Conservation (phyloP, 2,888 invertebrate genomes). For the Minunthozetes semirufus region DNA sequence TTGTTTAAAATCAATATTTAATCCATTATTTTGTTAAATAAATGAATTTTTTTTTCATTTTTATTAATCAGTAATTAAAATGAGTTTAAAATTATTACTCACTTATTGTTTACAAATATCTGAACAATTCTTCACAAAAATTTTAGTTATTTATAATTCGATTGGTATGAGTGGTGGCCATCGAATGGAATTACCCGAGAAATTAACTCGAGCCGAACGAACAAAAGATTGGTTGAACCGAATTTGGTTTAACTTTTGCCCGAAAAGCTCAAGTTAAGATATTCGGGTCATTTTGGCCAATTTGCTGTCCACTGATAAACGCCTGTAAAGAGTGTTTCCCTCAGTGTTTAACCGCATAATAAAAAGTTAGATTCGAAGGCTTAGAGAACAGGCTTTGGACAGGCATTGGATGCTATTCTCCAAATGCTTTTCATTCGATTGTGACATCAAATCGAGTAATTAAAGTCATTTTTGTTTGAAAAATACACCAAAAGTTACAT, state of each 20-base stretch:
- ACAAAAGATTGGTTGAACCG: conserved; percentile 37
- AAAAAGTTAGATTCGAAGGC: conserved; percentile 12
- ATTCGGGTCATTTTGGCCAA: conserved; percentile 18
- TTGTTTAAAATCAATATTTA: too few relatives aligned
- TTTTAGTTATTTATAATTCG: too few relatives aligned
- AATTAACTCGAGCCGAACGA: conserved; percentile 43
- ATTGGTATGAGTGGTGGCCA: too few relatives aligned
- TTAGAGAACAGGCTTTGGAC: background rate
- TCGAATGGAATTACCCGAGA: conserved; percentile 26
- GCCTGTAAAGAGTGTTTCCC: background rate
- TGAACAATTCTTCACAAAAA: too few relatives aligned
- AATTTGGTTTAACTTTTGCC: conserved; percentile 37
- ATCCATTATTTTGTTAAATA: too few relatives aligned
- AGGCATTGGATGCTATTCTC: too few relatives aligned
- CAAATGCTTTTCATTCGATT: too few relatives aligned
- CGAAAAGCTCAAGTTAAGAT: conserved; percentile 41
- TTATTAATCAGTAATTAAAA: background rate
- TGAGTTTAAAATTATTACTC: background rate
- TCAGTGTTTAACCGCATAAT: background rate
- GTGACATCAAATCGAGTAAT: too few relatives aligned
- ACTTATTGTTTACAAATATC: too few relatives aligned
- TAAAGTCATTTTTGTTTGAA: too few relatives aligned
- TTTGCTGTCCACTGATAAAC: background rate
- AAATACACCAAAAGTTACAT: background rate
- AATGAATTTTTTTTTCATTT: too few relatives aligned